Evolutionary conservation across 1,140 invertebrate genomes (phyloP), one percentile per base, ranked within the genome.

Genomic region (Popillia japonica): DNA sequence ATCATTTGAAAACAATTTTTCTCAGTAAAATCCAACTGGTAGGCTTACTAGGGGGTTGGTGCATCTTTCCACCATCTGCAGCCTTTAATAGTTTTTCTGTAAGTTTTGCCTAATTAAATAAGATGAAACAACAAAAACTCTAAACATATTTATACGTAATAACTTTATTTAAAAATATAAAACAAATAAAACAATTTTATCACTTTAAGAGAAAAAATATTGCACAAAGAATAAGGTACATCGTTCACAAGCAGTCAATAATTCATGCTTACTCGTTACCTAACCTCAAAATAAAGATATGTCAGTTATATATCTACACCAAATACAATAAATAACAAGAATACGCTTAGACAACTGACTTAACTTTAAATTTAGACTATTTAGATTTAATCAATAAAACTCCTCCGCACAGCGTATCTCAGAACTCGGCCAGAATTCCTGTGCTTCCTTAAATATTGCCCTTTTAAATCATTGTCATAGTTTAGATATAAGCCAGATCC

Each of bases 101-200:
- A n/a, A n/a, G n/a, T n/a, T n/a, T n/a, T n/a, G n/a, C n/a, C n/a
- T n/a, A n/a, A n/a, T n/a, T n/a, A n/a, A n/a, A n/a, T n/a, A n/a
- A n/a, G n/a, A n/a, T n/a, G n/a, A n/a, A n/a, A n/a, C n/a, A n/a
- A n/a, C n/a, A n/a, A n/a, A n/a, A n/a, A n/a, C n/a, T n/a, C n/a
- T n/a, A n/a, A n/a, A n/a, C n/a, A n/a, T n/a, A n/a, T n/a, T n/a
- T 48, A 48, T 14, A 48, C 44, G 11, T 14, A 8, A n/a, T n/a
- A 55, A 55, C 48, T 55, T 55, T 55, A 55, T 55, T 55, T n/a
- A 55, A 55, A 14, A 55, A 55, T 17, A 55, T 55, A 55, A 55
- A 55, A 55, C 14, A n/a, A 6, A 55, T 55, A 55, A 55, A 55
- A 55, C 48, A 55, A 17, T 55, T 14, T n/a, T 55, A 55, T 55